Conservation (phyloP, 1,140 invertebrate species). For the Cecropterus lyciades region DNA sequence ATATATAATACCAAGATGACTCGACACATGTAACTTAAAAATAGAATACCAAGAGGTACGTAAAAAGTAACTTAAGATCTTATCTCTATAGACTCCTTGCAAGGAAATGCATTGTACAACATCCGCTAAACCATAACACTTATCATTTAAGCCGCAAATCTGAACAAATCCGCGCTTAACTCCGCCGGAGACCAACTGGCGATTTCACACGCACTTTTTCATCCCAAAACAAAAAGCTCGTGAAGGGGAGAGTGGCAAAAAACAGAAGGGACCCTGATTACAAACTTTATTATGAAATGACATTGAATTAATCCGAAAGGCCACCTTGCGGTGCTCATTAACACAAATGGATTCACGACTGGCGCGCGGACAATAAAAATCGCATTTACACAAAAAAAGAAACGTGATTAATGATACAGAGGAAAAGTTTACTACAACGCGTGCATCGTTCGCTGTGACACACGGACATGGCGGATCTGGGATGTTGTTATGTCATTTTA, state of each 20-base stretch:
- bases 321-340: constrained; percentile 78
- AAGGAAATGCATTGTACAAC: constrained; percentile 4
- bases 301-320: constrained; percentile 73
- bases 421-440: constrained; percentile 49
- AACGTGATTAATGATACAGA: constrained; percentile 74
- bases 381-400: constrained; percentile 75
- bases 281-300: constrained; percentile 66
- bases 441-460: constrained; percentile 27
- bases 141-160: background rate
- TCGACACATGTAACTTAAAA: too few species aligned
- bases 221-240: constrained; percentile 37
- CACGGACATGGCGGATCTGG: background rate
- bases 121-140: constrained; percentile 5
- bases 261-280: constrained; percentile 53
- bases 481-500: too few species aligned
- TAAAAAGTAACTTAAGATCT: background rate
- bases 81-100: background rate
- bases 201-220: constrained; percentile 51
- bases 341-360: constrained; percentile 73
- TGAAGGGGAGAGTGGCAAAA: constrained; percentile 47
- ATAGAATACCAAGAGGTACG: too few species aligned
- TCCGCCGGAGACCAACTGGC: constrained; percentile 47
- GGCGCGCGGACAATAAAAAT: constrained; percentile 76
- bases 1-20: too few species aligned
- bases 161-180: constrained; percentile 11